Evolutionary conservation across 2,797 vertebrate species (phyloP).

Genomic region (Onychomys arenicola): DNA sequence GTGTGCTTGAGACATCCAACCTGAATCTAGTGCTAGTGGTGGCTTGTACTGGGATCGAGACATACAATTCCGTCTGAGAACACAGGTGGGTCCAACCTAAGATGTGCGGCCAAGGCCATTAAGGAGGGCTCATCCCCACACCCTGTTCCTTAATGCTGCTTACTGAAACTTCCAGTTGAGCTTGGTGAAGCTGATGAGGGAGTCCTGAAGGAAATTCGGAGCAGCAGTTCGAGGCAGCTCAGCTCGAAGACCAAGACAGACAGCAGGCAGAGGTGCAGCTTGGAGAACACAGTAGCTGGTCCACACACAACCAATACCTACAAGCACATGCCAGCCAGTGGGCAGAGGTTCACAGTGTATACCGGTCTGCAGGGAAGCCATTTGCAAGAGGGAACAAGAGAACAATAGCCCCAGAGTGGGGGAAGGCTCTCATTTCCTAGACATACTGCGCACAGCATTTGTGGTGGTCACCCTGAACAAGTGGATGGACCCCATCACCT

Average conservation of each 20-base stretch:
- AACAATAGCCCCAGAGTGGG: not conserved
- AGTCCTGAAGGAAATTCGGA: conserved; percentile 4
- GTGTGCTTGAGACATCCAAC: not conserved
- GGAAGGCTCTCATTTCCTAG: not conserved
- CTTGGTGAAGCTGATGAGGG: not conserved
- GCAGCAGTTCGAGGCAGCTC: not conserved
- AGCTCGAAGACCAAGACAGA: not conserved
- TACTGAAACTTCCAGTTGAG: not conserved
- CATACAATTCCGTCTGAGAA: not conserved
- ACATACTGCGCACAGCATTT: no score
- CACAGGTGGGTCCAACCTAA: not conserved
- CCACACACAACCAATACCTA: not conserved
- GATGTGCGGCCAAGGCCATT: not conserved
- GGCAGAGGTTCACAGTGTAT: not conserved
- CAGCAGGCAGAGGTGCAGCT: not conserved
- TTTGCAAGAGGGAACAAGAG: not conserved
- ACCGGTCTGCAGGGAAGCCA: no score
- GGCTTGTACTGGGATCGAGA: not conserved
- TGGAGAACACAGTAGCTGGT: no score
- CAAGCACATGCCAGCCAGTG: not conserved
- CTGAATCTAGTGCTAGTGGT: not conserved
- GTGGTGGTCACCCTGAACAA: not conserved
- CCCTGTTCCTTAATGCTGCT: not conserved
- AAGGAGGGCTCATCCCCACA: not conserved
- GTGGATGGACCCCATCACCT: not conserved